A percentile compares a stretch with the other conserved stretches of the same genome.
phyloP scores from a whole-genome alignment of 1,140 invertebrate species.

The Orussus abietinus region DNA sequence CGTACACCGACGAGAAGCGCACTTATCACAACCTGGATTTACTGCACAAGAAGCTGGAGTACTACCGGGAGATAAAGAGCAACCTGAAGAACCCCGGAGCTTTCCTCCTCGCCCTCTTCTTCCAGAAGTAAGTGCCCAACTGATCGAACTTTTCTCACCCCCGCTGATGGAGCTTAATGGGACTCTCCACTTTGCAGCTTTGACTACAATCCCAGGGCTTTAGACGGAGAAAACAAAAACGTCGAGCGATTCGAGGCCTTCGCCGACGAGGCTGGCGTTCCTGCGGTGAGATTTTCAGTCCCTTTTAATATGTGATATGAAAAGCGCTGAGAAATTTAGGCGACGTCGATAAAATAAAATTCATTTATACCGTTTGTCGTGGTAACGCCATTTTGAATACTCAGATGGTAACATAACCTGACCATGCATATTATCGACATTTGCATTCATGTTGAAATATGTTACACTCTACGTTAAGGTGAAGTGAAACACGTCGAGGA shows the following conservation, averaged over 20 bases:
- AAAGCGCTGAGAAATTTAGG: no score
- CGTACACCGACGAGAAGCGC: constrained; percentile 46
- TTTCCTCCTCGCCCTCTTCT: constrained; percentile 54
- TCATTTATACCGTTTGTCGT: no score
- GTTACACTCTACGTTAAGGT: no score
- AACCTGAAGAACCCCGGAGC: constrained; percentile 50
- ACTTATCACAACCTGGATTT: constrained; percentile 54
- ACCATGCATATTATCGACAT: no score
- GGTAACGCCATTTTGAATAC: no score
- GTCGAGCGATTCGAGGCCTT: constrained; percentile 50
- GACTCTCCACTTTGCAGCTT: constrained; percentile 42
- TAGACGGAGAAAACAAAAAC: constrained; percentile 51
- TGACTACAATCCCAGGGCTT: constrained; percentile 53
- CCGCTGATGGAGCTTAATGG: neutral
- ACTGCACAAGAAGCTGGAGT: constrained; percentile 47
- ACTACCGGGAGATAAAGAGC: constrained; percentile 50
- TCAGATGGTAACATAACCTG: no score
- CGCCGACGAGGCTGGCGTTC: constrained; percentile 44
- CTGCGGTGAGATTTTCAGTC: constrained; percentile 39
- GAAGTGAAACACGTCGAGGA: no score
- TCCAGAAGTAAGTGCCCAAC: constrained; percentile 52
- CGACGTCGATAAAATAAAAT: no score
- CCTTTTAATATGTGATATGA: no score
- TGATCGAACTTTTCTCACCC: neutral
- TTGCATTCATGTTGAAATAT: no score